Percentiles rank a stretch among this genome's conserved stretches.
Evolutionary conservation across 2,797 vertebrate genomes (phyloP).

Genomic region (Heliangelus exortis): DNA sequence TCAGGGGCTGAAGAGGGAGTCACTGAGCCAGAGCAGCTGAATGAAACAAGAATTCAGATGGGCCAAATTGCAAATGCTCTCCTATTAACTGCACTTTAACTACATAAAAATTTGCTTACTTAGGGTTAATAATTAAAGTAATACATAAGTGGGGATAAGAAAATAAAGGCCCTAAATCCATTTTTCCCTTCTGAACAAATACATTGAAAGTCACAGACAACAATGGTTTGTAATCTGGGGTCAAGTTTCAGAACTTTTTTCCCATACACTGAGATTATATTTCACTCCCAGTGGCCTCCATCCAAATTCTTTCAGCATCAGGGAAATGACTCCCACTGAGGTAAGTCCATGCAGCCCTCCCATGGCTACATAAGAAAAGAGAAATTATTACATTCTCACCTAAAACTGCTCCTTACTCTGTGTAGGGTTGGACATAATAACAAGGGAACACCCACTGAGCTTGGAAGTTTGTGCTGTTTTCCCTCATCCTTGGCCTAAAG

Average conservation of each 20-base stretch:
- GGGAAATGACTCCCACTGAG: background rate
- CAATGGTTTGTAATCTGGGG: slow-evolving; percentile 34
- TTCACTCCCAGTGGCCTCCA: background rate
- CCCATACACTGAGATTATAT: background rate
- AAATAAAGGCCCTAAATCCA: background rate
- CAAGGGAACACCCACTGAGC: too few species aligned
- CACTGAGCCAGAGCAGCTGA: background rate
- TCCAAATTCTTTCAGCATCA: background rate
- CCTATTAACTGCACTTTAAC: background rate
- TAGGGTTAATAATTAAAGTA: slow-evolving; percentile 53
- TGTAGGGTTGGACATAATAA: too few species aligned
- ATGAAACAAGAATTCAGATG: background rate
- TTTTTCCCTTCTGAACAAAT: background rate
- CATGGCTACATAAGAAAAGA: background rate
- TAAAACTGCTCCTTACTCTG: too few species aligned
- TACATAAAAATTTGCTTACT: background rate
- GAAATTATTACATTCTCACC: too few species aligned
- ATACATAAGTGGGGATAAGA: background rate
- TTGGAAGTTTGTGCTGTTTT: background rate
- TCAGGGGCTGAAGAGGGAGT: background rate
- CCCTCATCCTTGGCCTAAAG: rapidly evolving
- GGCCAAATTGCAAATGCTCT: background rate
- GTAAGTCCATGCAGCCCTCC: background rate
- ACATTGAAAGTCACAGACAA: background rate
- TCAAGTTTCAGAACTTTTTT: slow-evolving; percentile 52